A percentile compares a stretch with the other conserved stretches of the same genome.
phyloP scores from a whole-genome alignment of 1,140 invertebrate species.

The Sarcophaga peregrina region DNA sequence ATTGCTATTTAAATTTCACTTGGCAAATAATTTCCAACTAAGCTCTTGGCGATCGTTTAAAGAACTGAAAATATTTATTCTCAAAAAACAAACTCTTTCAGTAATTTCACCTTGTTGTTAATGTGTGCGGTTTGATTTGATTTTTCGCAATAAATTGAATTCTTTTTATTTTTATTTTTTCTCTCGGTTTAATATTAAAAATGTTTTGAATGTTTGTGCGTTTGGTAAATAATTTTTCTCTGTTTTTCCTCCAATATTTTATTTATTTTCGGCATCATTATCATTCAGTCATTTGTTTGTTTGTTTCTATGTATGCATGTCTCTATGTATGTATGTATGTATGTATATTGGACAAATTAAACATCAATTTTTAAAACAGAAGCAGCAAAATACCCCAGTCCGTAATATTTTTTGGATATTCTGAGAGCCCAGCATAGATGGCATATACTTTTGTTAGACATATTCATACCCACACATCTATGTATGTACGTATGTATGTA shows the following conservation, averaged over 20 bases:
- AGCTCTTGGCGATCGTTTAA: background rate
- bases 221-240: background rate
- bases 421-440: conserved; percentile 28
- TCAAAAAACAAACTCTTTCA: background rate
- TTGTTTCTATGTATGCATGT: background rate
- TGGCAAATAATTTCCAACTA: background rate
- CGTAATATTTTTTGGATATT: background rate
- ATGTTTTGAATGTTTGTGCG: background rate
- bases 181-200: background rate
- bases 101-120: conserved; percentile 1
- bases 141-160: background rate
- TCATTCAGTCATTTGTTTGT: background rate
- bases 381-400: background rate
- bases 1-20: background rate
- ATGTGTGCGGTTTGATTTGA: background rate
- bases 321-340: background rate
- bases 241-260: background rate
- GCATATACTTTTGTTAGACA: background rate
- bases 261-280: background rate
- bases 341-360: background rate
- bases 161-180: background rate
- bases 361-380: background rate
- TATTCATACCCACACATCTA: background rate
- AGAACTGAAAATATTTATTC: conserved; percentile 7
- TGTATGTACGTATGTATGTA: too few relatives aligned